Evolutionary conservation across 2,888 invertebrate species (phyloP).

Genomic region (Apeira syringaria): DNA sequence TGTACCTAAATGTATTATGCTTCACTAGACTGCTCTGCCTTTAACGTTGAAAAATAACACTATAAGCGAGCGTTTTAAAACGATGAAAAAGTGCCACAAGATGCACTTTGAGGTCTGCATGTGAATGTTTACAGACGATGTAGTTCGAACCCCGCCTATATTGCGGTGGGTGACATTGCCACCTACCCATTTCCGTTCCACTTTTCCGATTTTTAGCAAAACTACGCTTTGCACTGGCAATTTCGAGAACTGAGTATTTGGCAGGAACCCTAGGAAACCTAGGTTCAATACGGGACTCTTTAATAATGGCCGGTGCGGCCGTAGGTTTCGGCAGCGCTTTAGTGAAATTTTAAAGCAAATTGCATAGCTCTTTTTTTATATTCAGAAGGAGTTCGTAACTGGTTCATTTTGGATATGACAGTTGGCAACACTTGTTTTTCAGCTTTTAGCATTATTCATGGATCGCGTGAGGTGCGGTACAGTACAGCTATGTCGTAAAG

Average conservation of each 20-base stretch:
- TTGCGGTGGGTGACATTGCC: constrained; percentile 54
- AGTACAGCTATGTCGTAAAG: constrained; percentile 18
- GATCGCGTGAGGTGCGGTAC: constrained; percentile 8
- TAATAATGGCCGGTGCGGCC: constrained; percentile 32
- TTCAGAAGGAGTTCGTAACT: background rate
- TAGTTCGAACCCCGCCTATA: constrained; percentile 43
- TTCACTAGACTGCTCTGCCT: constrained; percentile 1
- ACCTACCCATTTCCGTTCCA: constrained; percentile 56
- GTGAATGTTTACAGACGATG: constrained; percentile 51
- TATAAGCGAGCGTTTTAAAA: constrained; percentile 38
- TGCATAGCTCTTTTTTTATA: constrained; percentile 16
- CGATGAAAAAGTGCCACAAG: constrained; percentile 47
- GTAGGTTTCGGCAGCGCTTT: constrained; percentile 10
- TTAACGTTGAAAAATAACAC: constrained; percentile 42
- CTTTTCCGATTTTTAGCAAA: constrained; percentile 61
- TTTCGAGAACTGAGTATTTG: constrained; percentile 58
- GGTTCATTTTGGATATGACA: constrained; percentile 1
- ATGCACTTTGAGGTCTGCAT: constrained; percentile 45
- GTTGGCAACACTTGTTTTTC: constrained; percentile 1
- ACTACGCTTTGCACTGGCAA: constrained; percentile 50
- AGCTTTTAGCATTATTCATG: constrained; percentile 12
- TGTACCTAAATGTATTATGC: too few relatives aligned
- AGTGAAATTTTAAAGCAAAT: constrained; percentile 18
- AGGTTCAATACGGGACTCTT: constrained; percentile 24
- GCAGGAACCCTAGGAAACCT: constrained; percentile 39